Conservation (phyloP, 2,113 vertebrate genomes). For the Sinosuthora webbiana region DNA sequence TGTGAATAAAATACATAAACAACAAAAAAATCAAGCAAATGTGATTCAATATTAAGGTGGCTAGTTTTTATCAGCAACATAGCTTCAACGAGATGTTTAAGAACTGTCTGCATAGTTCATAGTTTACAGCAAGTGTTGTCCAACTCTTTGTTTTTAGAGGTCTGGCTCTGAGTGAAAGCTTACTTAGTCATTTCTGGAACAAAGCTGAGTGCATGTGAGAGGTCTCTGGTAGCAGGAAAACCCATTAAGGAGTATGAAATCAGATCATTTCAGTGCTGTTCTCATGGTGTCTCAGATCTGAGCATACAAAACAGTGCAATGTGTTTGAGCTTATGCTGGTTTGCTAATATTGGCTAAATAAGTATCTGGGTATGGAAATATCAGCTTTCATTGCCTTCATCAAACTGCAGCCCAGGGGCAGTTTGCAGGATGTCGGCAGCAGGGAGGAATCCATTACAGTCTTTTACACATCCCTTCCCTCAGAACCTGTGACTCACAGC, state of each 20-base stretch:
- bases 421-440: neutral
- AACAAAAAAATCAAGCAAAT: neutral
- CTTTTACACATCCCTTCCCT: neutral
- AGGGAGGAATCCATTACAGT: neutral
- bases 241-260: neutral
- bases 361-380: neutral
- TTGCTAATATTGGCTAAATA: neutral
- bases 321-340: neutral
- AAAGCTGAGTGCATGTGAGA: neutral
- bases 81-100: neutral
- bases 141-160: neutral
- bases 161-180: neutral
- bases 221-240: neutral
- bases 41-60: neutral
- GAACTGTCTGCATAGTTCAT: neutral
- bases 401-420: neutral
- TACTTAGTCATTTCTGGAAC: neutral
- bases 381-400: neutral
- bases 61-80: neutral
- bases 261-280: neutral
- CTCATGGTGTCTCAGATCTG: neutral
- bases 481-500: slow-evolving; percentile 32
- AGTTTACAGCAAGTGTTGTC: neutral
- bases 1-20: neutral
- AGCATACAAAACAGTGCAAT: neutral